phyloP scores from a whole-genome alignment of 2,888 invertebrate genomes.

The Eledona agricola region DNA sequence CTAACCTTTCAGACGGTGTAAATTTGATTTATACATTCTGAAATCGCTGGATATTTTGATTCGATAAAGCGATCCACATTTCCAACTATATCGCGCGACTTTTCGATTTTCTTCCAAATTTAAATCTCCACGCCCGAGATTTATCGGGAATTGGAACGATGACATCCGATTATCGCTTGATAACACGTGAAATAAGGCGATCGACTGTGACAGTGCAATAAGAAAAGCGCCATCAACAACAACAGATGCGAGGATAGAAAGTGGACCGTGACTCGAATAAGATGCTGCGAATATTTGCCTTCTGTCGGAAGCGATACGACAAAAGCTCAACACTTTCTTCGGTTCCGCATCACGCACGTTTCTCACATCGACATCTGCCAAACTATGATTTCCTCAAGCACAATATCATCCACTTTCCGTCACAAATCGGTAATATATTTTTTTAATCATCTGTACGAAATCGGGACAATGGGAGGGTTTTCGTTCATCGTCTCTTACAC shows the following conservation, averaged over 20 bases:
- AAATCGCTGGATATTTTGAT: slow-evolving; percentile 34
- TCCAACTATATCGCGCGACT: too few species aligned
- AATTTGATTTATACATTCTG: slow-evolving; percentile 37
- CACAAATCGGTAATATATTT: too few species aligned
- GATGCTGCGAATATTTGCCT: slow-evolving; percentile 37
- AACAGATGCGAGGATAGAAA: slow-evolving; percentile 47
- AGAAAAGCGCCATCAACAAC: slow-evolving; percentile 42
- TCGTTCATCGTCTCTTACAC: too few species aligned
- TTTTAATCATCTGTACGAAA: too few species aligned
- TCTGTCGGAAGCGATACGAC: slow-evolving; percentile 40
- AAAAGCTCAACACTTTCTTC: slow-evolving; percentile 34
- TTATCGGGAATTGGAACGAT: slow-evolving; percentile 40
- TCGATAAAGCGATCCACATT: slow-evolving; percentile 35
- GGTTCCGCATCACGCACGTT: slow-evolving; percentile 24
- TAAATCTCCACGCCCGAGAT: slow-evolving; percentile 29
- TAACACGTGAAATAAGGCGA: slow-evolving; percentile 48
- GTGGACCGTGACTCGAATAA: slow-evolving; percentile 48
- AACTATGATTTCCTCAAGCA: too few species aligned
- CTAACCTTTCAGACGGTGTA: slow-evolving; percentile 31
- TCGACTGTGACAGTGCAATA: slow-evolving; percentile 46
- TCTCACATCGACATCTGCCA: too few species aligned
- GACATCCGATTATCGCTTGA: slow-evolving; percentile 48
- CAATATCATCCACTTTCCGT: too few species aligned
- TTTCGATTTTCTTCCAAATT: slow-evolving; percentile 19
- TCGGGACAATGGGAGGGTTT: too few species aligned